Conservation (phyloP, 2,797 vertebrate species). For the Helostoma temminkii region DNA sequence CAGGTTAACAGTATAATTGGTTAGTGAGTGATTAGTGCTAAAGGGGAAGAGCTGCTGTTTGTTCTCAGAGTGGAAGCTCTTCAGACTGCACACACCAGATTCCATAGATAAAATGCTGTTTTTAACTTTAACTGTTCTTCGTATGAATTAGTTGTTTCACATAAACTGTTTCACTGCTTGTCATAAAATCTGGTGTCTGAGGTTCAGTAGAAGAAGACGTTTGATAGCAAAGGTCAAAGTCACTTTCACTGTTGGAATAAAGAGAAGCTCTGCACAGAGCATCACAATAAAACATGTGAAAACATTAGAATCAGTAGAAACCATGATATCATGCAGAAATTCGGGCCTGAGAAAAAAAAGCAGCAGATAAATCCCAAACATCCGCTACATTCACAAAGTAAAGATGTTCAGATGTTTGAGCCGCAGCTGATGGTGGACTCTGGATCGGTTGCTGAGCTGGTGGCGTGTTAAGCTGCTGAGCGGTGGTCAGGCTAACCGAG, state of each 20-base stretch:
- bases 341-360: no score
- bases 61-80: background rate
- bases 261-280: no score
- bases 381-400: background rate
- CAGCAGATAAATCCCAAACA: no score
- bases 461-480: slow-evolving; percentile 26
- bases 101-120: background rate
- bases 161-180: no score
- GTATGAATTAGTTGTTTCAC: no score
- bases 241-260: no score
- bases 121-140: no score
- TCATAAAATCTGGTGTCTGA: no score
- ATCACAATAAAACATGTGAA: background rate
- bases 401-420: background rate
- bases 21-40: slow-evolving; percentile 48
- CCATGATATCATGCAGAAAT: background rate
- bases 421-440: slow-evolving; percentile 8
- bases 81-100: background rate
- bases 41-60: slow-evolving; percentile 9
- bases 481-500: slow-evolving; percentile 41
- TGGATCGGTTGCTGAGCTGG: background rate
- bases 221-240: no score
- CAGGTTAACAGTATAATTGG: slow-evolving; percentile 50
- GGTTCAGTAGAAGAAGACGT: no score
- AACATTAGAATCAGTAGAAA: background rate